Evolutionary conservation across 2,797 vertebrate species (phyloP).

Genomic region (Arnoldichthys spilopterus): DNA sequence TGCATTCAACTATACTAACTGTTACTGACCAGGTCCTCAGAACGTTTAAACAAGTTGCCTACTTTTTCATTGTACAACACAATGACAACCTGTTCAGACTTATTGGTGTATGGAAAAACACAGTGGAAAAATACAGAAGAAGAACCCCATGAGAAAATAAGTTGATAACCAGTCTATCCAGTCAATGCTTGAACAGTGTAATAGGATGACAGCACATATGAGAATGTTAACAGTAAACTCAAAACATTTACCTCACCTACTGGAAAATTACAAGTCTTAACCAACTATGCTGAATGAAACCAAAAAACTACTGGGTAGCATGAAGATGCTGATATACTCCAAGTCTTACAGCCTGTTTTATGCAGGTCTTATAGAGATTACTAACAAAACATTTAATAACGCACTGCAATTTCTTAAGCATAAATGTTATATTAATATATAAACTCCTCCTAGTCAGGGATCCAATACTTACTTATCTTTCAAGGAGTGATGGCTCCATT

Average conservation of each 20-base stretch:
- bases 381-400: background rate
- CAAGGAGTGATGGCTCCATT: constrained; percentile 97
- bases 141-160: too few species aligned
- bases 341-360: background rate
- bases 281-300: background rate
- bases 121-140: too few species aligned
- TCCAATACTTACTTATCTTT: constrained; percentile 90
- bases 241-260: background rate
- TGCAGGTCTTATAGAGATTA: background rate
- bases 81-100: too few species aligned
- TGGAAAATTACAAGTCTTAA: background rate
- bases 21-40: too few species aligned
- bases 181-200: background rate
- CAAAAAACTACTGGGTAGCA: background rate
- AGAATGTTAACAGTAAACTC: background rate
- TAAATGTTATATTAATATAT: background rate
- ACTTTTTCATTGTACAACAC: too few species aligned
- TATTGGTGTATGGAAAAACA: background rate
- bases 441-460: background rate
- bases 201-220: background rate
- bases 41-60: too few species aligned
- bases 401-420: background rate
- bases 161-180: background rate
- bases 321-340: background rate
- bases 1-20: too few species aligned